Base-by-base conservation (phyloP, 1,140 invertebrate species). In the Mesaphorura yosii region DNA sequence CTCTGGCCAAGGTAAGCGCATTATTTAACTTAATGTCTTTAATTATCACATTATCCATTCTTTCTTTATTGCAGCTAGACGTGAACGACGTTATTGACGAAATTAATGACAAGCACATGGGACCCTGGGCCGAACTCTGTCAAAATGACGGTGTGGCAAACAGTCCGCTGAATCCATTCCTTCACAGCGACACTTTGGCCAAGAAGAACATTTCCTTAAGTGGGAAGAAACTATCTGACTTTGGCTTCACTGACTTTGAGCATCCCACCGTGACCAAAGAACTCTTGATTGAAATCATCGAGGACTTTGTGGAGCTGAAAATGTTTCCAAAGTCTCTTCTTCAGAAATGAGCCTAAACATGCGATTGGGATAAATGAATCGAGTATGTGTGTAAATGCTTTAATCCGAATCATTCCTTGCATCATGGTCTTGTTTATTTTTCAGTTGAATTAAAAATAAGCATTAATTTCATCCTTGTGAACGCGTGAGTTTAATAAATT, bases 21-120 rank as follows among this genome's bases (percentile, higher is more conserved):
- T 48, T 17, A 38, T 50, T 38, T 44, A 50, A 47, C 39, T 50
- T 22, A 7, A 10, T 10, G 31, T 10, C n/a, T 34, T 10, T 39
- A 49, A 45, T 15, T 48, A 48, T n/a, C 27, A 25, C 7, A n/a
- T 25, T 42, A 27, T 12, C 44, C 12, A 49, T 41, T n/a, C 25
- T 38, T 54, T 45, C 31, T 55, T 53, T 58, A 51, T 66, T 72
- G 6, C 62, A 83, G 81, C 71, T 71, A 22, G 83, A 84, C 69
- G 73, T 87, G 69, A 75, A 73, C n/a, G 74, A 76, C 22, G 79
- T 88, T 25, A 82, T 87, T 0, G 86, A 89, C 57, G 87, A 92
- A 63, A 85, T 86, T 0, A 92, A 92, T 70, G 88, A 92, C 66
- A 90, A 90, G 67, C 89, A 92, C 69, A 77, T 91, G 72, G 78